Percentiles rank a stretch among this genome's conserved stretches.
Conservation (phyloP, 2,888 invertebrate genomes). For the Cynaeus angustus region DNA sequence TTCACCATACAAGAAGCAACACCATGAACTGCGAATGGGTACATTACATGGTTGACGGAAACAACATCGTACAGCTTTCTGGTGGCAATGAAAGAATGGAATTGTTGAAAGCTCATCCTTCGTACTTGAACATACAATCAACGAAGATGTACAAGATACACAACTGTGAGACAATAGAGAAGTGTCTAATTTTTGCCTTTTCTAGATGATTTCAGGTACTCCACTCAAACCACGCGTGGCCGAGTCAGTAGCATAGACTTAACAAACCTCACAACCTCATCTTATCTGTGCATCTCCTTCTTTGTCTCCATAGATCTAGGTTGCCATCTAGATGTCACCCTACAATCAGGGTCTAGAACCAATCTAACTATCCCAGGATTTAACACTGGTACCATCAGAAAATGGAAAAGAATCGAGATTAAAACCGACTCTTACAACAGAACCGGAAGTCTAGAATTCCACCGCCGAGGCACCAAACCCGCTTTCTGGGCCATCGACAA, state of each 20-base stretch:
- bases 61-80: neutral
- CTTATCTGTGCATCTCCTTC: constrained; percentile 1
- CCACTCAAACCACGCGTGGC: neutral
- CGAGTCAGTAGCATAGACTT: neutral
- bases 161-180: no score
- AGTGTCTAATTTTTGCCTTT: neutral
- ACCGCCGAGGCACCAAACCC: neutral
- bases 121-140: neutral
- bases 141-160: constrained; percentile 1
- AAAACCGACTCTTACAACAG: constrained; percentile 4
- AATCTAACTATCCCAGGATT: neutral
- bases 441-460: neutral
- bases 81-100: neutral
- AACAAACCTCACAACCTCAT: neutral
- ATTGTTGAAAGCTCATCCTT: no score
- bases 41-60: neutral
- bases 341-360: neutral
- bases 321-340: neutral
- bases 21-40: neutral
- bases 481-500: constrained; percentile 7
- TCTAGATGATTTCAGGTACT: neutral
- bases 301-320: neutral
- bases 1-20: neutral
- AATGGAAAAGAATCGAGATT: neutral
- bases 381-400: neutral